phyloP scores from a whole-genome alignment of 2,888 invertebrate genomes.

The Drosophila peninsularis region DNA sequence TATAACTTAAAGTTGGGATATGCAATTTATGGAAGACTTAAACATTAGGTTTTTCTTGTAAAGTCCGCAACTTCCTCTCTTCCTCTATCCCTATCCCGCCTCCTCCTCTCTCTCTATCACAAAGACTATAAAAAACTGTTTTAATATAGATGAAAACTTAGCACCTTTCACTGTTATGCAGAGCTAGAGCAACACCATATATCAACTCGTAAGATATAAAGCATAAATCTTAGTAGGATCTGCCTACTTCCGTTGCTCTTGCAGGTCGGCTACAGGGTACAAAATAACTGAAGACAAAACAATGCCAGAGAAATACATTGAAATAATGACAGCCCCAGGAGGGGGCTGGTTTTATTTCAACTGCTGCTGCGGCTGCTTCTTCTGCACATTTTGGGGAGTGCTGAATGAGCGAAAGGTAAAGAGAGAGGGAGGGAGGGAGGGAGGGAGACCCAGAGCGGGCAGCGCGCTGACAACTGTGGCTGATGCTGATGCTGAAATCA shows the following conservation, averaged over 20 bases:
- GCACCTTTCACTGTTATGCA: not conserved
- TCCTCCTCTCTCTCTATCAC: not conserved
- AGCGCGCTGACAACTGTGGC: constrained; percentile 55
- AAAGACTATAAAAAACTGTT: not conserved
- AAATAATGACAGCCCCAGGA: constrained; percentile 78
- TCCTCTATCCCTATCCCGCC: not conserved
- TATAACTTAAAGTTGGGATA: no score
- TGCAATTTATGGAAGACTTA: no score
- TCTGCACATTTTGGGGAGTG: constrained; percentile 9
- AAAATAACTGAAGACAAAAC: constrained; percentile 52
- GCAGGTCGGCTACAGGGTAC: constrained; percentile 40
- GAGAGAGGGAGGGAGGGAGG: not conserved
- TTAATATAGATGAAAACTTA: not conserved
- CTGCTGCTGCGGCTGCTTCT: constrained; percentile 16
- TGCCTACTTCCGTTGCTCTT: constrained; percentile 26
- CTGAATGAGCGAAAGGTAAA: not conserved
- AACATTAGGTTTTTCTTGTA: no score
- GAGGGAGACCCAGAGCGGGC: constrained; percentile 6
- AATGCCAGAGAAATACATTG: constrained; percentile 58
- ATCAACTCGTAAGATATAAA: not conserved
- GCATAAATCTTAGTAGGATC: constrained; percentile 20
- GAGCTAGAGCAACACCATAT: constrained; percentile 3
- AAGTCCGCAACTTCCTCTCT: no score
- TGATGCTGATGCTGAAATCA: constrained; percentile 75
- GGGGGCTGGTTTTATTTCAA: constrained; percentile 43